These are phyloP conservation scores for Orestias chungarensis DNA, from an alignment of 2,797 vertebrate genomes.

Conservation along the genomic window DNA sequence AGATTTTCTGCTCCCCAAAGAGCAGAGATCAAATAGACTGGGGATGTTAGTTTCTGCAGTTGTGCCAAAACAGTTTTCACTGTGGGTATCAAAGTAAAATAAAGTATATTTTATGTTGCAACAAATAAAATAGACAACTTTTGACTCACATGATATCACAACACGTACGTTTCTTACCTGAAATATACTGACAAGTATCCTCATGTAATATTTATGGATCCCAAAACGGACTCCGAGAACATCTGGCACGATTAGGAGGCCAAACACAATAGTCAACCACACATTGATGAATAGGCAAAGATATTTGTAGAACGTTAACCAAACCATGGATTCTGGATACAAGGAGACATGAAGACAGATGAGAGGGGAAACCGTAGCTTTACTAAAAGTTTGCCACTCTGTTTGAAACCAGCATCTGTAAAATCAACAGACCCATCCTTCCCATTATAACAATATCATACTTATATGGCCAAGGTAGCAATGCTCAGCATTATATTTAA, in stretches of 20 bases:
- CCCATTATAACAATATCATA: not conserved
- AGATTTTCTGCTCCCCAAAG: not conserved
- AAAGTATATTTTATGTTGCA: not conserved
- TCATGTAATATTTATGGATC: slow-evolving; percentile 89
- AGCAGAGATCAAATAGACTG: not conserved
- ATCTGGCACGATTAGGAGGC: slow-evolving; percentile 89
- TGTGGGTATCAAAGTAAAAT: not conserved
- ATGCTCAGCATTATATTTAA: not conserved
- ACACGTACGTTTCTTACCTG: slow-evolving; percentile 76
- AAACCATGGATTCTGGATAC: slow-evolving; percentile 58
- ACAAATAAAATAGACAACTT: not conserved
- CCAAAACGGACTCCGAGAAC: slow-evolving; percentile 91
- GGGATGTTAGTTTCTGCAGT: not conserved
- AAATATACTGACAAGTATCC: slow-evolving; percentile 88
- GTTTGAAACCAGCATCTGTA: slow-evolving; percentile 7
- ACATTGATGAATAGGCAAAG: slow-evolving; percentile 86
- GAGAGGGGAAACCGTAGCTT: slow-evolving; percentile 17
- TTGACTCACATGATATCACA: not conserved
- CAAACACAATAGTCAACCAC: slow-evolving; percentile 87
- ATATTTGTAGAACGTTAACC: slow-evolving; percentile 81
- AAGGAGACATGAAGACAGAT: not conserved
- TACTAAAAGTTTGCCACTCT: not conserved
- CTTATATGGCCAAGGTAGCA: not conserved
- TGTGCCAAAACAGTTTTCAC: not conserved
- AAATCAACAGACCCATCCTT: too few species aligned